phyloP scores from a whole-genome alignment of 2,888 invertebrate species.

The Marronus borbonicus region DNA sequence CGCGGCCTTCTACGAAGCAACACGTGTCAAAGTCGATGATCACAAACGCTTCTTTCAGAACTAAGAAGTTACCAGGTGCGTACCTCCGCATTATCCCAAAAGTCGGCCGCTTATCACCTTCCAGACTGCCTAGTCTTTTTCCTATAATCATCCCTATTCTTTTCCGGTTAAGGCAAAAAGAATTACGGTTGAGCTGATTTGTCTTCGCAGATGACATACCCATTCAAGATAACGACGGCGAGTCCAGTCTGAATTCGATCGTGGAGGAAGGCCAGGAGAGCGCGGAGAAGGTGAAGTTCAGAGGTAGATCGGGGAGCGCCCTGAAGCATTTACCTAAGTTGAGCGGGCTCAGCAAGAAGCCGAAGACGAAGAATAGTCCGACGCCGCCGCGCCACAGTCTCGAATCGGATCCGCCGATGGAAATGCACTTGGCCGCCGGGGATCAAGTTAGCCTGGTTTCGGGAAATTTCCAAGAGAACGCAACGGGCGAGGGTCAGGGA shows the following conservation, averaged over 20 bases:
- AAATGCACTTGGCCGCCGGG: conserved; percentile 56
- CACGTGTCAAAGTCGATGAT: conserved; percentile 94
- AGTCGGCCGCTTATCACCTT: not conserved
- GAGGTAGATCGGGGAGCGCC: conserved; percentile 72
- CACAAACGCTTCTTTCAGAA: conserved; percentile 97
- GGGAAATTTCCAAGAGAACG: conserved; percentile 55
- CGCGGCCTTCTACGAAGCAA: conserved; percentile 65
- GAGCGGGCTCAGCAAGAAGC: conserved; percentile 78
- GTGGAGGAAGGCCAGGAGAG: conserved; percentile 78
- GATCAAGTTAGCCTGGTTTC: conserved; percentile 58
- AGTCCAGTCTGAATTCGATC: conserved; percentile 78
- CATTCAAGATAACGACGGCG: conserved; percentile 81
- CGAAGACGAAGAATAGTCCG: conserved; percentile 67
- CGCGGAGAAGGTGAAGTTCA: conserved; percentile 67
- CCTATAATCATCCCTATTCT: conserved; percentile 30
- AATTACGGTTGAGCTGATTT: conserved; percentile 51
- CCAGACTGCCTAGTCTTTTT: not conserved
- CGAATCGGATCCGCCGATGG: conserved; percentile 57
- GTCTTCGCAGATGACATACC: conserved; percentile 87
- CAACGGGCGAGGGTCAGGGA: conserved; percentile 59
- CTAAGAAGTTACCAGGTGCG: conserved; percentile 95
- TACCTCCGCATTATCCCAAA: not conserved
- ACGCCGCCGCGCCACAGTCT: conserved; percentile 63
- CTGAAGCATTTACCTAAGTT: conserved; percentile 77
- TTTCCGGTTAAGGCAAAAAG: conserved; percentile 47